phyloP scores from a whole-genome alignment of 35 echinoderm and acorn worm species.

The Ophioderma brevispina region DNA sequence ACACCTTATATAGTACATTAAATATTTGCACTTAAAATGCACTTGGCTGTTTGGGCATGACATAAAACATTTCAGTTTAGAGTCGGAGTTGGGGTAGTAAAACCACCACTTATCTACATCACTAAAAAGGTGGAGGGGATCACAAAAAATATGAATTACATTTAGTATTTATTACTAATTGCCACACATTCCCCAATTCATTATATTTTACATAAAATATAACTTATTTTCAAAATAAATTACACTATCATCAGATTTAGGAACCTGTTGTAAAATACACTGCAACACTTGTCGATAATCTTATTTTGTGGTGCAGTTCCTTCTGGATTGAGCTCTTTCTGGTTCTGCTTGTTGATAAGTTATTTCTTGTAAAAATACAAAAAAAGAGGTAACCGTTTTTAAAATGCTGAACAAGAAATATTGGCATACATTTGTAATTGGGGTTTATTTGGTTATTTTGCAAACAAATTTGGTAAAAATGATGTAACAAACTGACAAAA shows the following conservation, averaged over 20 bases:
- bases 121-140: not conserved
- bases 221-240: not conserved
- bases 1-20: not conserved
- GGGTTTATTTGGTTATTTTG: too few species aligned
- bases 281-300: not conserved
- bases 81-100: not conserved
- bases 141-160: not conserved
- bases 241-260: not conserved
- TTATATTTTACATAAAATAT: not conserved
- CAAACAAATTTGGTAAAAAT: too few species aligned
- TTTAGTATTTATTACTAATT: not conserved
- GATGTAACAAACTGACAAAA: too few species aligned
- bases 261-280: not conserved
- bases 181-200: not conserved
- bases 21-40: slow-evolving; percentile 6
- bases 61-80: not conserved
- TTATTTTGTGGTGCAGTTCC: too few species aligned
- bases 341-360: not conserved
- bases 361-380: too few species aligned
- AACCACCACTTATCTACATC: not conserved
- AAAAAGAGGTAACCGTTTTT: too few species aligned
- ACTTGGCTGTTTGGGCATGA: not conserved
- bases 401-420: too few species aligned
- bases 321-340: not conserved
- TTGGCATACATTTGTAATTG: too few species aligned